Base-by-base conservation (phyloP, 2,113 vertebrate species). In the Phaethon lepturus region DNA sequence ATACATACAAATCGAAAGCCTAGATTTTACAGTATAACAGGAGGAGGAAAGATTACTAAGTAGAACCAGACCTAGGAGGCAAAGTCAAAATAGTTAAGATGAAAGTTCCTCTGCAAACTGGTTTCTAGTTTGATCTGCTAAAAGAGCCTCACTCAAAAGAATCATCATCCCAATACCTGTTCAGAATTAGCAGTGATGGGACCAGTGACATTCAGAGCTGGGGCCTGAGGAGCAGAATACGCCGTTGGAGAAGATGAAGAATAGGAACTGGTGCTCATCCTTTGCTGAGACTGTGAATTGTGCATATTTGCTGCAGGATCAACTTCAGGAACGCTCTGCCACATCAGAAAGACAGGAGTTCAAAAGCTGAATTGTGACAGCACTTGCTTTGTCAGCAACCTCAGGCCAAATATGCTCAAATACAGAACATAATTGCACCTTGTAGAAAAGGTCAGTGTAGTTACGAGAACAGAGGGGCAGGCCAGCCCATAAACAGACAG, bases 131-230 rank as follows among this genome's bases (percentile, higher is more conserved):
- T n/a, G 22, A 90, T 58, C 55, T 72, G 67, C 62, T 91, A 62
- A 63, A 84, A 79, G 66, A 63, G 56, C 42, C 26, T 60, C 62
- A 63, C 44, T 87, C 4, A 13, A 55, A 74, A 67, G 62, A 94
- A 77, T 55, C 78, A 50, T 31, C 49, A 83, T 31, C 63, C 40
- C 81, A 68, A 31, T 98, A 99, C 99, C 99, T 99, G 99, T 97
- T 99, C 99, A 12, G 99, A 98, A 80, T 98, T 99, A 90, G 99
- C 99, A 81, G 98, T 99, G 98, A 99, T 99, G 93, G 99, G 98
- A 91, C 99, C 99, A 60, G 98, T 97, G 58, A 99, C 96, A 8
- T 96, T 98, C 91, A 99, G 92, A 91, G 97, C 98, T 8, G 99
- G 98, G 88, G 98, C 98, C 97, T 98, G 98, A 40, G 88, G 98